A percentile compares a stretch with the other conserved stretches of the same genome.
Conservation (phyloP, 2,797 vertebrate genomes). For the Lagorchestes hirsutus region DNA sequence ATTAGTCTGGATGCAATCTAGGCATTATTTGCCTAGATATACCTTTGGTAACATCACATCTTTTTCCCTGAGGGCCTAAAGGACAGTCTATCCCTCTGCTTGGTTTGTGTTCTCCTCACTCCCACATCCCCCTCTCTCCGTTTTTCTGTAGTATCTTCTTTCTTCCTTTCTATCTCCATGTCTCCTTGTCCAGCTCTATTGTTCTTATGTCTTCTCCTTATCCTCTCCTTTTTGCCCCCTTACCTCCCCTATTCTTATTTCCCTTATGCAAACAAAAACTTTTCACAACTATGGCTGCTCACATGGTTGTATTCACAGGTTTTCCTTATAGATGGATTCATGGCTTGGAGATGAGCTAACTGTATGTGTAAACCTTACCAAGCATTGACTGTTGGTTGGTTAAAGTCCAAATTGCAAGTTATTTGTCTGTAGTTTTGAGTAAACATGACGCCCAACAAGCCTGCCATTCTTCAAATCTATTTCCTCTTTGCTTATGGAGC, state of each 20-base stretch:
- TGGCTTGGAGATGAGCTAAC: slow-evolving; percentile 48
- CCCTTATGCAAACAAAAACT: slow-evolving; percentile 45
- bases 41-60: not conserved
- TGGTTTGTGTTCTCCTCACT: not conserved
- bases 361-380: slow-evolving; percentile 62
- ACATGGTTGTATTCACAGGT: slow-evolving; percentile 57
- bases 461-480: slow-evolving; percentile 55
- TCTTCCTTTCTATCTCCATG: slow-evolving; percentile 22
- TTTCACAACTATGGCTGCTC: slow-evolving; percentile 30
- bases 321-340: slow-evolving; percentile 66
- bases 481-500: slow-evolving; percentile 67
- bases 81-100: not conserved
- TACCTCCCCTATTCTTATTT: slow-evolving; percentile 33
- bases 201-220: not conserved
- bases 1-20: slow-evolving; percentile 20
- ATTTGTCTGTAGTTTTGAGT: slow-evolving; percentile 62
- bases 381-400: slow-evolving; percentile 56
- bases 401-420: slow-evolving; percentile 57
- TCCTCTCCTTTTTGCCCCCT: not conserved
- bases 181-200: not conserved
- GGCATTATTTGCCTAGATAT: slow-evolving; percentile 8
- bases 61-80: slow-evolving; percentile 13
- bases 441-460: slow-evolving; percentile 55
- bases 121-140: not conserved
- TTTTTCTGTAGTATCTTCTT: slow-evolving; percentile 21